These are phyloP conservation scores for Apostichopus leukothele DNA, from an alignment of 53 echinoderm and acorn worm species.

Conservation along the genomic window DNA sequence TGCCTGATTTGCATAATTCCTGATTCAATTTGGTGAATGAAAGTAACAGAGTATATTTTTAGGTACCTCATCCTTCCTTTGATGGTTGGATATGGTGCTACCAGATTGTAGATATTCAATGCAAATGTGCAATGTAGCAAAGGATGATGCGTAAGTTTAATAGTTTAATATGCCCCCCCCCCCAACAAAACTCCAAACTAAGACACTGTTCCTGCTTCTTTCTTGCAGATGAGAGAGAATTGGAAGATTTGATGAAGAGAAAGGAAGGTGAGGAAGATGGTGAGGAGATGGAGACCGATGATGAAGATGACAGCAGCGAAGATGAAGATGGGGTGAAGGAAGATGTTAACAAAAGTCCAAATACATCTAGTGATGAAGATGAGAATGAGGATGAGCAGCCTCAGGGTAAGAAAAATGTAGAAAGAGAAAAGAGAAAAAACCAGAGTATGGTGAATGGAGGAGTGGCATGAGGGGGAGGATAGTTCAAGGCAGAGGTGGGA, in stretches of 20 bases:
- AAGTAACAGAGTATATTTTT: no score
- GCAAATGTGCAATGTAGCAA: no score
- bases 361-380: constrained; percentile 47
- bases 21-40: no score
- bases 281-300: constrained; percentile 40
- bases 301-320: constrained; percentile 18
- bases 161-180: no score
- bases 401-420: not conserved
- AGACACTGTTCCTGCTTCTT: not conserved
- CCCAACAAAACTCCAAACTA: no score
- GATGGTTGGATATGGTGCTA: no score
- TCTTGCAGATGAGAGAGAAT: constrained; percentile 7
- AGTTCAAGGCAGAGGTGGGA: not conserved
- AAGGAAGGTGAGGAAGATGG: constrained; percentile 18
- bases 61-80: no score
- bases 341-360: constrained; percentile 8
- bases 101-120: no score
- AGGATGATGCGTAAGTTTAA: no score
- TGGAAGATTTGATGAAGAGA: not conserved
- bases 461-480: constrained; percentile 21
- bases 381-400: constrained; percentile 54
- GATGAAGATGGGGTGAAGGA: constrained; percentile 35
- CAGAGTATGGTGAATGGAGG: not conserved
- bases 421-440: not conserved
- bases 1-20: no score